A percentile compares a stretch with the other conserved stretches of the same genome.
phyloP scores from a whole-genome alignment of 1,140 invertebrate genomes.

The Heliconius himera region DNA sequence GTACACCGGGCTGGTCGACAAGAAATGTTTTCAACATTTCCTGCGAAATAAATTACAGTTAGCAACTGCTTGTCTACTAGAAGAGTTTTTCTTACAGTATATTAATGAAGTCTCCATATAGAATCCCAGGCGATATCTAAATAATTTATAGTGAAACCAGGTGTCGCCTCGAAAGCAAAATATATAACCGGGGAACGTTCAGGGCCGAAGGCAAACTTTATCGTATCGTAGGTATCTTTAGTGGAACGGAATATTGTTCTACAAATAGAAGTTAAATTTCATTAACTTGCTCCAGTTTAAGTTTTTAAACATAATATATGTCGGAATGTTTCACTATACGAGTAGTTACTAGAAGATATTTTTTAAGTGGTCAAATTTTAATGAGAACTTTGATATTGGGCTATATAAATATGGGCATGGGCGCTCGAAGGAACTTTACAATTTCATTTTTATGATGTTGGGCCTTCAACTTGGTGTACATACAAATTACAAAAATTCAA shows the following conservation, averaged over 20 bases:
- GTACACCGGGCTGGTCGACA: constrained; percentile 17
- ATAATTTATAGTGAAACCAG: constrained; percentile 72
- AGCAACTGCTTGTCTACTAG: constrained; percentile 43
- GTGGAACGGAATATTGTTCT: constrained; percentile 15
- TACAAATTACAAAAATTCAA: no score
- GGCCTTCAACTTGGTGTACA: no score
- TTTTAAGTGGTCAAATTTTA: neutral
- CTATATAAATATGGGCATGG: neutral
- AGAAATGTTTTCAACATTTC: constrained; percentile 51
- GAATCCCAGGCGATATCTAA: constrained; percentile 72
- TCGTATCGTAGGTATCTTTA: constrained; percentile 20
- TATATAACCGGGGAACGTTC: constrained; percentile 32
- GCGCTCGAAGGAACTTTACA: no score
- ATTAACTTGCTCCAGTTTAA: neutral
- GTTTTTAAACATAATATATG: neutral
- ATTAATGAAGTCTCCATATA: constrained; percentile 68
- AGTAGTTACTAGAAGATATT: neutral
- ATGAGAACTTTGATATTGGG: neutral
- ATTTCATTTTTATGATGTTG: no score
- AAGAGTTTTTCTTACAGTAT: constrained; percentile 68
- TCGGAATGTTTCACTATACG: neutral
- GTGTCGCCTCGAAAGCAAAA: constrained; percentile 55
- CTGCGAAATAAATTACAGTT: constrained; percentile 55
- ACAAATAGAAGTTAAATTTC: constrained; percentile 1
- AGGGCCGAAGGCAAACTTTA: constrained; percentile 32